Base-by-base conservation (phyloP, 1,140 invertebrate species). In the Drosophila bocki region DNA sequence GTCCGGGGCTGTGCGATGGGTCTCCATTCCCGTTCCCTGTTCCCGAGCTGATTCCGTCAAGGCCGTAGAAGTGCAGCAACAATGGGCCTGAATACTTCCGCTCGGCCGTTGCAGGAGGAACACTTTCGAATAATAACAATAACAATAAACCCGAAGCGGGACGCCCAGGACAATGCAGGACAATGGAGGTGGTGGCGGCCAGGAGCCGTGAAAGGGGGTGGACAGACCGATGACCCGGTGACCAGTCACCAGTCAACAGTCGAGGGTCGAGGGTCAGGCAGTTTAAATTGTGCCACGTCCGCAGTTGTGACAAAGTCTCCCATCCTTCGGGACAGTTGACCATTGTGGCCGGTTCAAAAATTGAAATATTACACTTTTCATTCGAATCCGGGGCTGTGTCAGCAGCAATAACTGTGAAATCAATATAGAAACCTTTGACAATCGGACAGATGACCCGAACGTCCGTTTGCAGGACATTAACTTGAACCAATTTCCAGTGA, bases 301-400 rank as follows among this genome's bases (percentile, higher is more conserved):
- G 67, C 72, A 71, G 41, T 83, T 67, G 44, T 65, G 69, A 82
- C 63, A 76, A 42, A 67, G 26, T 44, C 29, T 26, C 56, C 32
- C 60, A 26, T 22, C 53, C 15, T 22, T 13, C 7, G 19, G 35
- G 56, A 29, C 29, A 22, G n/a, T 59, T 56, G 50, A 41, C 63
- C 19, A 48, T 65, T 64, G 51, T 48, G 48, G 42, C 41, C 35
- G 44, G 44, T 56, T 82, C 42, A 85, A 90, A 86, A 90, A 90
- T 90, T 90, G 85, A 90, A 90, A 90, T 90, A 90, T 90, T 90
- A 85, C 78, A 85, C 85, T 87, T 79, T 86, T 76, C 67, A 86
- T 71, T 84, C 54, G 65, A 77, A 77, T 74, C 35, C 57, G 51
- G 8, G 48, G 59, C 75, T 45, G 62, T 72, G 75, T 79, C 64